Evolutionary conservation across 2,113 vertebrate species (phyloP).

Genomic region (Anthoscopus minutus): DNA sequence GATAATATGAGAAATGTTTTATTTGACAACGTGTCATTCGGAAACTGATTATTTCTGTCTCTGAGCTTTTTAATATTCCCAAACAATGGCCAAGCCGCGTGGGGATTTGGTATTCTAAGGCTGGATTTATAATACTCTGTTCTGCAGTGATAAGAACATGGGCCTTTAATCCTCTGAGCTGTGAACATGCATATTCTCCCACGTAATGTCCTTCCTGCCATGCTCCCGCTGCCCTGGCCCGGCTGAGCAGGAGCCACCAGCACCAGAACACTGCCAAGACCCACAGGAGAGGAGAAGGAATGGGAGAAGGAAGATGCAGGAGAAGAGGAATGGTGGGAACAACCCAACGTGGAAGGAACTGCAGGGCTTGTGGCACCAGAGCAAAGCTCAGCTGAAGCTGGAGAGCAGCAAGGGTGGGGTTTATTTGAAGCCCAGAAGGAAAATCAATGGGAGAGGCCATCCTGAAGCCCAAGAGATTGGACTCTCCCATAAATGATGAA

Average conservation of each 20-base stretch:
- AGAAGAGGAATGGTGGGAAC: not conserved
- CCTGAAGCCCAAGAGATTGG: not conserved
- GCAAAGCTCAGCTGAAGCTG: not conserved
- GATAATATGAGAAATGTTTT: constrained; percentile 73
- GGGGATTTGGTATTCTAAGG: constrained; percentile 78
- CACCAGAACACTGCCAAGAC: not conserved
- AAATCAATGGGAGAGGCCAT: not conserved
- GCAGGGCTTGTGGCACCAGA: not conserved
- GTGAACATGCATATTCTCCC: constrained; percentile 79
- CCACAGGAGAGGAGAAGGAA: not conserved
- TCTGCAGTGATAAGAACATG: constrained; percentile 76
- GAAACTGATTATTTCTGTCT: constrained; percentile 81
- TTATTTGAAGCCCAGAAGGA: not conserved
- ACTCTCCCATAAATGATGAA: not conserved
- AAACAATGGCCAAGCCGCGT: constrained; percentile 65
- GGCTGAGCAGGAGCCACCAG: fast-evolving
- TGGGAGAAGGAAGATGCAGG: not conserved
- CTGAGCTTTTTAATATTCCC: constrained; percentile 75
- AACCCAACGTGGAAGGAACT: fast-evolving
- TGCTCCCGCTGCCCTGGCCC: not conserved
- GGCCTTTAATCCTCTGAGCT: constrained; percentile 79
- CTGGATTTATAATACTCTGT: constrained; percentile 82
- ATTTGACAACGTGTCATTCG: constrained; percentile 77
- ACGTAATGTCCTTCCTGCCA: constrained; percentile 67
- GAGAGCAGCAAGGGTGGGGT: not conserved